phyloP scores from a whole-genome alignment of 2,113 vertebrate species.

The Gavialis gangeticus region DNA sequence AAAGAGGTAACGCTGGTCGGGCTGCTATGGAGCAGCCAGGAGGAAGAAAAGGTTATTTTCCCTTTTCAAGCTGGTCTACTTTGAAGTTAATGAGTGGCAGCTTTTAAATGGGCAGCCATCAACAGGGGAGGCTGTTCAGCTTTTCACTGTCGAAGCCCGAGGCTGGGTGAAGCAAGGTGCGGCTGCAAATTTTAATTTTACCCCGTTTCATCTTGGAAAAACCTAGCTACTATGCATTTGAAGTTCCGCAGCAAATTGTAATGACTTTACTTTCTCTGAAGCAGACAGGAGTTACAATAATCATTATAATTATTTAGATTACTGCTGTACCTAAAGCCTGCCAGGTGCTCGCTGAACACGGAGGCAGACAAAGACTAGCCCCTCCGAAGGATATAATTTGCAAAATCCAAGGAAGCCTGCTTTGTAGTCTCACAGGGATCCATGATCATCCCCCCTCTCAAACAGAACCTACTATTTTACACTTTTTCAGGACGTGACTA shows the following conservation, averaged over 20 bases:
- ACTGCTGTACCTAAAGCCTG: neutral
- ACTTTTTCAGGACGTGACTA: neutral
- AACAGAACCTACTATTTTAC: too few relatives aligned
- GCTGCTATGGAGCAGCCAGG: rapidly evolving
- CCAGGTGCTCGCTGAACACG: neutral
- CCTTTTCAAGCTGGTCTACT: neutral
- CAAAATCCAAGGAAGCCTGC: neutral
- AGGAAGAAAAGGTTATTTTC: neutral
- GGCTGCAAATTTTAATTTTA: conserved; percentile 32
- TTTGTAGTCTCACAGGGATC: neutral
- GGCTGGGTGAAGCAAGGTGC: neutral
- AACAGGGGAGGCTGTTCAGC: neutral
- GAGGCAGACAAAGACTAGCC: neutral
- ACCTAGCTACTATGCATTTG: neutral
- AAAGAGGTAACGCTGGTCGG: neutral
- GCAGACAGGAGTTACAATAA: neutral
- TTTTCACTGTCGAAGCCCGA: conserved; percentile 6
- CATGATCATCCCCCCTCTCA: neutral
- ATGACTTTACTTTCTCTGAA: neutral
- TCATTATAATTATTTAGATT: neutral
- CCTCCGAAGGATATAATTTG: neutral
- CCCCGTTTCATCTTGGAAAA: conserved; percentile 24
- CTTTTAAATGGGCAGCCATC: conserved; percentile 6
- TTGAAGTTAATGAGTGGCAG: conserved; percentile 23
- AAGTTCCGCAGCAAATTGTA: conserved; percentile 11